Conservation (phyloP, 2,113 vertebrate species). For the Sylvietta virens region DNA sequence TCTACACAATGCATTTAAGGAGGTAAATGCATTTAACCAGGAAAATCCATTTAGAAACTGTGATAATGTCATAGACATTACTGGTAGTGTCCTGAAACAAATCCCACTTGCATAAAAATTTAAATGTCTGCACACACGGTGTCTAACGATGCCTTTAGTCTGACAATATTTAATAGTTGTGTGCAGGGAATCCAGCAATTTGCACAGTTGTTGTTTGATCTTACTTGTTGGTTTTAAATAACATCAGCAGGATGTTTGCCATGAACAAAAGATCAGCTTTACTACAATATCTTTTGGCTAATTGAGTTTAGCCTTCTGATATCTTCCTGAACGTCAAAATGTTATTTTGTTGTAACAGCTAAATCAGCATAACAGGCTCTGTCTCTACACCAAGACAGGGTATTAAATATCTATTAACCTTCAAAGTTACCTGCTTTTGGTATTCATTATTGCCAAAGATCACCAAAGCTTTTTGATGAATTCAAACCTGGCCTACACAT, state of each 20-base stretch:
- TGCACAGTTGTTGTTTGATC: not conserved
- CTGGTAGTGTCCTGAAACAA: not conserved
- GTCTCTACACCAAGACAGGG: not conserved
- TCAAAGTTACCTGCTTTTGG: slow-evolving; percentile 55
- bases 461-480: not conserved
- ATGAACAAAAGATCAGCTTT: slow-evolving; percentile 17
- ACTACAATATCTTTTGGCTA: slow-evolving; percentile 32
- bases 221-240: slow-evolving; percentile 2
- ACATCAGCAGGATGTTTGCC: not conserved
- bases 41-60: not conserved
- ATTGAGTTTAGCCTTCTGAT: slow-evolving; percentile 32
- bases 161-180: not conserved
- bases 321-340: slow-evolving; percentile 18
- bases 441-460: slow-evolving; percentile 37
- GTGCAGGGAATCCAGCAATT: not conserved
- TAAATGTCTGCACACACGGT: not conserved
- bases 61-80: not conserved
- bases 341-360: slow-evolving; percentile 42
- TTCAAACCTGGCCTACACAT: not conserved
- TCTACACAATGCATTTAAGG: not conserved
- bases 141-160: not conserved
- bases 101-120: not conserved
- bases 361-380: slow-evolving; percentile 58
- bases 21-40: not conserved
- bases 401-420: slow-evolving; percentile 50